Evolutionary conservation across 92 coral and sea anemone genomes (phyloP), one percentile per base, ranked within the genome.

Genomic region (Palythoa caribaeorum): DNA sequence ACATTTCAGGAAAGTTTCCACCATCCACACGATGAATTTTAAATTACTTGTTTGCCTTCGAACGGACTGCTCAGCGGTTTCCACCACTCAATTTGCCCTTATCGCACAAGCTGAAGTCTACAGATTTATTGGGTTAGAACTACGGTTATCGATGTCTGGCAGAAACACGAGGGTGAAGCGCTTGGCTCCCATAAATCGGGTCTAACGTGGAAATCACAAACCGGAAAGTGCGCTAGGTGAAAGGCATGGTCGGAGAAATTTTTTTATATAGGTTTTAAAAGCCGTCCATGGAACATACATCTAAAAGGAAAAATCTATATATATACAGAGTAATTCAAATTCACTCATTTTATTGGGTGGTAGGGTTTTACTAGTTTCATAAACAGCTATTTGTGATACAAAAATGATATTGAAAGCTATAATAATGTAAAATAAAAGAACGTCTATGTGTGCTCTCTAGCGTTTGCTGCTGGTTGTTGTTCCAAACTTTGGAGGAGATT

Each of bases 1-100:
- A 51, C 4, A 37, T 81, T 65, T 81, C 38, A 81, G 86, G 86
- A 66, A 35, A 51, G 19, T 38, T 14, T 57, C 86, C 86, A 66
- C 3, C 86, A 81, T 65, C 74, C 47, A 65, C 86, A 81, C 76
- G 86, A 81, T 51, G 86, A 81, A 63, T 81, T 81, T 59, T 81
- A 39, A 81, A 52, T 53, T 8, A 14, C 21, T 74, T 81, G 17
- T 48, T 48, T 38, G 72, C 9, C 38, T 10, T 40, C 55, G 20
- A 13, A 60, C 21, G 19, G 38, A 47, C 84, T 63, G 74, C 40
- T 20, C 73, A 62, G 50, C 38, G 9, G 20, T 28, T 48, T 53
- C 69, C 79, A 28, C 38, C 73, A 38, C 37, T 60, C 19, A 15
- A 17, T n/a, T 38, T 17, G 47, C 73, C 19, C n/a, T 81, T 47